Evolutionary conservation across 2,113 vertebrate species (phyloP).

Genomic region (Larimichthys polyactis): DNA sequence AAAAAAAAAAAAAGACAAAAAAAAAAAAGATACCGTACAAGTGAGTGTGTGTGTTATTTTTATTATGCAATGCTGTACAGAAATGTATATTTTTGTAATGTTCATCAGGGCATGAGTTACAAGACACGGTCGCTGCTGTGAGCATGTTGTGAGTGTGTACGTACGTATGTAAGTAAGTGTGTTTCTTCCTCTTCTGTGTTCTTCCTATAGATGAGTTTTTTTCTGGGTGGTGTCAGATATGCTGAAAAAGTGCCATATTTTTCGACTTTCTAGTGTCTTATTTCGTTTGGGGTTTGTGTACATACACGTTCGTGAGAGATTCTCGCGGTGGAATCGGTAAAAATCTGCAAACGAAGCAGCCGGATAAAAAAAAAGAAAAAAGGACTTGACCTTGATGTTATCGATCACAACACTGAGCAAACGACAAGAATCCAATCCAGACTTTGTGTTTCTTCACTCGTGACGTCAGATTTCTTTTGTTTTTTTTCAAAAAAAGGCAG

Average conservation of each 20-base stretch:
- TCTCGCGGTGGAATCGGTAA: background rate
- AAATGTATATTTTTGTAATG: conserved; percentile 88
- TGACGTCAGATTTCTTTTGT: conserved; percentile 6
- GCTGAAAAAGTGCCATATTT: conserved; percentile 84
- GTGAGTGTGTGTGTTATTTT: conserved; percentile 74
- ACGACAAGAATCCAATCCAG: background rate
- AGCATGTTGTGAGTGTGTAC: conserved; percentile 36
- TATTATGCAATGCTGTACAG: conserved; percentile 87
- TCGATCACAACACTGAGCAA: conserved; percentile 16
- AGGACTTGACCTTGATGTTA: conserved; percentile 27
- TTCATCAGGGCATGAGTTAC: conserved; percentile 83
- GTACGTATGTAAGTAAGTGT: conserved; percentile 32
- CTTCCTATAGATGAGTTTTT: conserved; percentile 74
- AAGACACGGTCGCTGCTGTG: conserved; percentile 71
- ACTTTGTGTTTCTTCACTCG: background rate
- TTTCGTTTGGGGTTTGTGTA: conserved; percentile 51
- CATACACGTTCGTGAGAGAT: conserved; percentile 33
- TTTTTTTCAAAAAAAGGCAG: background rate
- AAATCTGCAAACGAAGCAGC: no score
- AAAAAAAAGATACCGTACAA: conserved; percentile 20
- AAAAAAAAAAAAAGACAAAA: conserved; percentile 10
- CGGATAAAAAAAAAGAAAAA: background rate
- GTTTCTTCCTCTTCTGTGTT: conserved; percentile 75
- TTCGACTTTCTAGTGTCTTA: conserved; percentile 78
- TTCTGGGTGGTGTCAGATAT: conserved; percentile 18